Evolutionary conservation across 1,140 invertebrate species (phyloP), one percentile per base, ranked within the genome.

Genomic region (Psilanteris sp.): DNA sequence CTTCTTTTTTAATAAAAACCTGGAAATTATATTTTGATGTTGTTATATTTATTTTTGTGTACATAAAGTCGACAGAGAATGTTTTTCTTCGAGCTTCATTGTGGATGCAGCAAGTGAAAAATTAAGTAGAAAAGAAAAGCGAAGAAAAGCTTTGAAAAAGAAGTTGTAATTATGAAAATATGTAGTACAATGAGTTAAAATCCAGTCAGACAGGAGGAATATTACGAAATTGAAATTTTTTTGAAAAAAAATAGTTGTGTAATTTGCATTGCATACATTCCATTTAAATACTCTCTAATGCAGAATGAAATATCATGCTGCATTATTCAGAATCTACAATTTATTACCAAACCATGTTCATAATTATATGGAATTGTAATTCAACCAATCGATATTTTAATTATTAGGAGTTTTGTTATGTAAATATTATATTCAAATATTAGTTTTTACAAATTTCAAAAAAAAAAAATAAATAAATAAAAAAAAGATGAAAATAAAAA

Each of bases 101-200:
- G 18, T 20, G 31, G n/a, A n/a, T n/a, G n/a, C n/a, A n/a, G n/a
- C n/a, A n/a, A n/a, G n/a, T n/a, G n/a, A n/a, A n/a, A n/a, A n/a
- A n/a, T n/a, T 5, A 8, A 29, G 34, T 16, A 7, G 16, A 29
- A 9, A 20, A 9, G 14, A 32, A 41, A 22, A 18, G 32, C 11
- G 13, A 41, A 54, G 18, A 4, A 26, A 54, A 57, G 41, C 62
- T 67, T 67, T 67, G 50, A 48, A 55, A 67, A 67, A 67, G 46
- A 67, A 46, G 31, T 67, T 67, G 62, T 67, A 67, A 55, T 67
- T 67, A 67, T 67, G 16, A 44, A 54, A 54, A 54, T 43, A 24
- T 26, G 16, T 43, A 64, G 36, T 44, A 44, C 14, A 41, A 52
- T 43, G 24, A 24, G 32, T 31, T 39, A 8, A 54, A 66, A 37